phyloP scores from a whole-genome alignment of 2,797 vertebrate genomes.

The Simalia tracyae region DNA sequence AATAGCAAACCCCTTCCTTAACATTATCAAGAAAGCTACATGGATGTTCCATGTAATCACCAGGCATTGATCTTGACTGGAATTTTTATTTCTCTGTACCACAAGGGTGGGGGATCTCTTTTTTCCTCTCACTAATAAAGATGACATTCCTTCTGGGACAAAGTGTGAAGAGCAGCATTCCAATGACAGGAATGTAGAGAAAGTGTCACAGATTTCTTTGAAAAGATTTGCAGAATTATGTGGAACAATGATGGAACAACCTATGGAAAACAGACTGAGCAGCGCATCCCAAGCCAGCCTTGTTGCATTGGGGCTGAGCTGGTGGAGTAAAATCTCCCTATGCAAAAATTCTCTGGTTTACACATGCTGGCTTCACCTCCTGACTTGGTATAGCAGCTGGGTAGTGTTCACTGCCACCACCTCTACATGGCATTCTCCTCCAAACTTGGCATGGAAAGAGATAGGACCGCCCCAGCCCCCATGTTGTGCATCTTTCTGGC shows the following conservation, averaged over 20 bases:
- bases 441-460: background rate
- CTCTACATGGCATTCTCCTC: background rate
- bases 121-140: background rate
- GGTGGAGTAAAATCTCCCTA: background rate
- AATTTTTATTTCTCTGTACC: background rate
- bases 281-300: too few relatives aligned
- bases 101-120: background rate
- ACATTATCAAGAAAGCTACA: background rate
- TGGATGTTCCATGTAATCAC: background rate
- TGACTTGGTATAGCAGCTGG: background rate
- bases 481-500: background rate
- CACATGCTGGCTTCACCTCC: background rate
- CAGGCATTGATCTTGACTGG: background rate
- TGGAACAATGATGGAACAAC: background rate
- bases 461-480: background rate
- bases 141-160: background rate
- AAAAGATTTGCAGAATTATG: background rate
- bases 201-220: background rate
- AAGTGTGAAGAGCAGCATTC: background rate
- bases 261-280: background rate
- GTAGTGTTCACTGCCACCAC: background rate
- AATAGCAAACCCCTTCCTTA: background rate
- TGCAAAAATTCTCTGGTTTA: background rate
- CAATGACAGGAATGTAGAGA: background rate
- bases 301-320: background rate